Base-by-base conservation (phyloP, 1,140 invertebrate genomes). In the Bombyx mori region DNA sequence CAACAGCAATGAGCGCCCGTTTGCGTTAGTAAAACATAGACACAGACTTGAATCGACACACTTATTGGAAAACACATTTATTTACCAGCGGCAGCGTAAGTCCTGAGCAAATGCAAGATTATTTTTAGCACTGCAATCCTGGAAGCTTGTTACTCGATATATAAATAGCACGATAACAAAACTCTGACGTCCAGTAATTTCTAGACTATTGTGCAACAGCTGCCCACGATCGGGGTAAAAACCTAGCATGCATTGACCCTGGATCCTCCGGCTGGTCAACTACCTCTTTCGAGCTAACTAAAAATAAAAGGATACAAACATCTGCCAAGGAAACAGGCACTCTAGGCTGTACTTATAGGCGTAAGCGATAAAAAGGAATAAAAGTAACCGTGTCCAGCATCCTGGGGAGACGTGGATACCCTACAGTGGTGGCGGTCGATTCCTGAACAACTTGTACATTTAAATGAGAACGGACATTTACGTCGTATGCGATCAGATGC, bases 151-250 rank as follows among this genome's bases (percentile, higher is more conserved):
- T 35, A 49, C 12, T n/a, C 48, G n/a, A 55, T 52, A 44, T 70
- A 78, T 73, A 82, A 71, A 77, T 75, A 77, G 70, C 56, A 57
- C 56, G 65, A 68, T 73, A 65, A 72, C 64, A 63, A 66, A 69
- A 66, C 70, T 61, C 60, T 61, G 65, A 69, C 63, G 77, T 77
- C 77, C 63, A 75, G 71, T 73, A 82, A 78, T 79, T 71, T 82
- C 71, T 77, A 57, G 68, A 73, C 75, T 84, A 81, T 84, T 84
- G 83, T 82, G 79, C 81, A 83, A 86, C 81, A 84, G 68, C 79
- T 81, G 79, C 78, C 60, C 48, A 62, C 58, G 60, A 51, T 18
- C 63, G 66, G 69, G 78, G 74, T 76, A 79, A 83, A 77, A 77
- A 77, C 76, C 80, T 80, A 62, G 68, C 66, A 80, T 73, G 66